phyloP scores from a whole-genome alignment of 2,113 vertebrate species.

The Stigmatopora nigra region DNA sequence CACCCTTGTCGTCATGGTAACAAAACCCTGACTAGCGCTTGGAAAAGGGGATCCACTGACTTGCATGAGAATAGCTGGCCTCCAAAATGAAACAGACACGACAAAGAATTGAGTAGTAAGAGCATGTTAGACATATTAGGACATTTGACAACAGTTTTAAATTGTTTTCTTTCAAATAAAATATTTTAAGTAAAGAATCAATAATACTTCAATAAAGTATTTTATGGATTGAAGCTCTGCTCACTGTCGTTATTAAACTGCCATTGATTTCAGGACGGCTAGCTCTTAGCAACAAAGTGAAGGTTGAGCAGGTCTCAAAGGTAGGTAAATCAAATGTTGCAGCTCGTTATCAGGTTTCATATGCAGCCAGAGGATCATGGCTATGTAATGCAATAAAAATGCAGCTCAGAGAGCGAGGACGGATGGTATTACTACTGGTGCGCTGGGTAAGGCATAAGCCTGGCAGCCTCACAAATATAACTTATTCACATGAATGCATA shows the following conservation, averaged over 20 bases:
- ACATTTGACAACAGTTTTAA: background rate
- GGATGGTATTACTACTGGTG: constrained; percentile 49
- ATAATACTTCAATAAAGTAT: constrained; percentile 21
- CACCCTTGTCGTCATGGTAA: background rate
- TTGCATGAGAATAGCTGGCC: background rate
- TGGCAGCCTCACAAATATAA: constrained; percentile 35
- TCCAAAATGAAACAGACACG: background rate
- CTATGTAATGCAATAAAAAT: constrained; percentile 53
- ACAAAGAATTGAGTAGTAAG: background rate
- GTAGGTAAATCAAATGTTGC: constrained; percentile 51
- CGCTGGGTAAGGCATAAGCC: constrained; percentile 33
- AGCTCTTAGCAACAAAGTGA: constrained; percentile 24
- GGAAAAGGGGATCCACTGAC: background rate
- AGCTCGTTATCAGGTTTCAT: constrained; percentile 59
- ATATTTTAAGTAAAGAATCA: background rate
- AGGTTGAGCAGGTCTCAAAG: constrained; percentile 23
- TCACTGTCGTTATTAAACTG: constrained; percentile 22
- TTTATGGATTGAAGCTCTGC: constrained; percentile 21
- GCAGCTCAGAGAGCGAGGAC: constrained; percentile 36
- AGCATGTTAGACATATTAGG: background rate
- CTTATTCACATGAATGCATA: constrained; percentile 30
- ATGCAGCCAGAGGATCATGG: constrained; percentile 54
- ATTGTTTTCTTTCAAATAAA: background rate
- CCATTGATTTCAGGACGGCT: constrained; percentile 34
- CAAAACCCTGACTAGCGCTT: background rate